Evolutionary conservation across 2,113 vertebrate species (phyloP).

Genomic region (Tyrannus savana): DNA sequence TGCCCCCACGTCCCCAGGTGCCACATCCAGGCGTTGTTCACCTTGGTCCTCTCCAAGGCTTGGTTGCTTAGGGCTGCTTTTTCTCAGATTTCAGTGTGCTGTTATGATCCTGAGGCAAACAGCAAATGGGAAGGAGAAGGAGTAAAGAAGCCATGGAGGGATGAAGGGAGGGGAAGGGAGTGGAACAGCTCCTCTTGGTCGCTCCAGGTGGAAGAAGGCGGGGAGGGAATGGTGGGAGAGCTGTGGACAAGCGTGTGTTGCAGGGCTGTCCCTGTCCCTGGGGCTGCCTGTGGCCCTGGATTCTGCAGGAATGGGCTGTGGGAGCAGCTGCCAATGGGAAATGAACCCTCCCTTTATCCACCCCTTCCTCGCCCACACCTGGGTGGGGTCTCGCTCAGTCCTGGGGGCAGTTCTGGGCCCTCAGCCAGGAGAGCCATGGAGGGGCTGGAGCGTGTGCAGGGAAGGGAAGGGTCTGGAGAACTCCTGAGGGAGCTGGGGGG

Average conservation of each 20-base stretch:
- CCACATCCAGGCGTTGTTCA: background rate
- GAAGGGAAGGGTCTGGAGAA: background rate
- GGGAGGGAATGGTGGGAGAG: background rate
- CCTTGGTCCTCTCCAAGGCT: background rate
- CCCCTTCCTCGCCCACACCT: background rate
- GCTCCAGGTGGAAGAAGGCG: background rate
- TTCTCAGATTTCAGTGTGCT: too few species aligned
- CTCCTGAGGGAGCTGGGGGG: too few species aligned
- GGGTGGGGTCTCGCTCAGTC: too few species aligned
- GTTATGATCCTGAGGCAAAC: background rate
- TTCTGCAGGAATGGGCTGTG: background rate
- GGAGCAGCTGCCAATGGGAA: background rate
- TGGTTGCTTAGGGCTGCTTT: background rate
- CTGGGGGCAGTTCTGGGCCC: too few species aligned
- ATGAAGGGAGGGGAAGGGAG: background rate
- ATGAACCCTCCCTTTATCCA: background rate
- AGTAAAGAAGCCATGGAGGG: background rate
- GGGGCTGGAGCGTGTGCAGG: background rate
- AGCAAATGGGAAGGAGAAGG: too few species aligned
- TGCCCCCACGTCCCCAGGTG: background rate
- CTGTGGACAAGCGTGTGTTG: background rate
- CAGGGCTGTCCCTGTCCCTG: background rate
- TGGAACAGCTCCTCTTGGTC: rapidly evolving
- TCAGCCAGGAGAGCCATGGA: too few species aligned
- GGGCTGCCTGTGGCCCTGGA: background rate